Percentiles rank a stretch among this genome's conserved stretches.
These are phyloP conservation scores for Antheraea yamamai DNA, from an alignment of 2,888 invertebrate species.

Conservation along the genomic window DNA sequence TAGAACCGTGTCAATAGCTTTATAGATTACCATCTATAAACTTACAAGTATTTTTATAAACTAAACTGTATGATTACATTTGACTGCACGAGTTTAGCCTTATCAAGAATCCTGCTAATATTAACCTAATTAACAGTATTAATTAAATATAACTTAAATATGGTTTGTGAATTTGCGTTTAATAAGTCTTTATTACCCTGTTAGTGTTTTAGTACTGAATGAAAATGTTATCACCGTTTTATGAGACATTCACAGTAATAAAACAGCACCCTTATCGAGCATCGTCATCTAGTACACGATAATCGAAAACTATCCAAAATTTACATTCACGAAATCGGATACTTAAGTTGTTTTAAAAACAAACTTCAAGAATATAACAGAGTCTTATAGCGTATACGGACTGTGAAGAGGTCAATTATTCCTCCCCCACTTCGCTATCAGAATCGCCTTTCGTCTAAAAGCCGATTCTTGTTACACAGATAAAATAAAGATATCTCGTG, in stretches of 20 bases:
- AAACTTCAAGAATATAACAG: conserved; percentile 55
- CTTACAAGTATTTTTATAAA: too few relatives aligned
- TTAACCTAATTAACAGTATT: too few relatives aligned
- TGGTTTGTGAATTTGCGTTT: neutral
- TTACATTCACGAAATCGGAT: conserved; percentile 56
- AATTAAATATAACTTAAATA: neutral
- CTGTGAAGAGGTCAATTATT: conserved; percentile 66
- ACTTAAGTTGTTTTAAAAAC: conserved; percentile 41
- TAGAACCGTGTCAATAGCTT: too few relatives aligned
- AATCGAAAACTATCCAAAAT: conserved; percentile 44
- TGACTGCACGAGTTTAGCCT: too few relatives aligned
- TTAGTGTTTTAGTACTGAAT: conserved; percentile 40
- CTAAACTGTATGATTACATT: too few relatives aligned
- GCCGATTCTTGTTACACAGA: conserved; percentile 77
- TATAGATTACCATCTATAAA: too few relatives aligned
- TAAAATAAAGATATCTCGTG: conserved; percentile 74
- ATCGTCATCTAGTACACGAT: conserved; percentile 54
- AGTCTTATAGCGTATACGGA: conserved; percentile 47
- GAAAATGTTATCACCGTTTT: conserved; percentile 50
- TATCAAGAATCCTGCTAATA: too few relatives aligned
- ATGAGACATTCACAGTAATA: conserved; percentile 52
- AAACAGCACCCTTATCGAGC: conserved; percentile 53
- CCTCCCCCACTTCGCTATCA: conserved; percentile 55
- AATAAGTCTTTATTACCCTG: conserved; percentile 12
- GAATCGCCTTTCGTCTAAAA: conserved; percentile 67